phyloP scores from a whole-genome alignment of 2,797 vertebrate species.

The Denticeps clupeoides region DNA sequence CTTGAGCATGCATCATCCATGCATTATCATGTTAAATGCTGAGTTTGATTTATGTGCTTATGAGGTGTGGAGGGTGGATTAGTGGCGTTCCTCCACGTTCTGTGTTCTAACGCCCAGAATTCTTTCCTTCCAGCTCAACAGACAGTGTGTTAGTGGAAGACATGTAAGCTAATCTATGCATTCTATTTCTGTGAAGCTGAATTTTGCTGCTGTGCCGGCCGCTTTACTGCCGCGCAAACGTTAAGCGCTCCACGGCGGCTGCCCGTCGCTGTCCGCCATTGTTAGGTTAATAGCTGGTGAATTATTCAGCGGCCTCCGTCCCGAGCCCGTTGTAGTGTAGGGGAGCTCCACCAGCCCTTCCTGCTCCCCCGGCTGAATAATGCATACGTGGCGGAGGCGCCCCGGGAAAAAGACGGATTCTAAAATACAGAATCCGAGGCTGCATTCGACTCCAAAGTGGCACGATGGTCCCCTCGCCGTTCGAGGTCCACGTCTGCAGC shows the following conservation, averaged over 20 bases:
- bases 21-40: too few relatives aligned
- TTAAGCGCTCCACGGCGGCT: conserved; percentile 46
- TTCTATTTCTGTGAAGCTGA: conserved; percentile 49
- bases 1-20: too few relatives aligned
- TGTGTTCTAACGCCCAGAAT: conserved; percentile 56
- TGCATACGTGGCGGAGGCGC: too few relatives aligned
- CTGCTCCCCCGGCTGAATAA: too few relatives aligned
- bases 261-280: conserved; percentile 50
- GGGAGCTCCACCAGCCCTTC: conserved; percentile 36
- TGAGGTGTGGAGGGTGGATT: not conserved
- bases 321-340: conserved; percentile 44
- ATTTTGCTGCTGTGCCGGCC: too few relatives aligned
- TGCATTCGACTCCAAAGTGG: too few relatives aligned
- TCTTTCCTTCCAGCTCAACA: conserved; percentile 74
- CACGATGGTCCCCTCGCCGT: too few relatives aligned
- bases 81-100: conserved; percentile 6
- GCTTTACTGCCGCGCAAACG: too few relatives aligned
- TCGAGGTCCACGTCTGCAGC: too few relatives aligned
- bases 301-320: conserved; percentile 47
- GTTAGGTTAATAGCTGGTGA: conserved; percentile 53
- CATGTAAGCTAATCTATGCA: conserved; percentile 67
- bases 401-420: too few relatives aligned
- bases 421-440: too few relatives aligned
- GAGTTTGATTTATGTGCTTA: not conserved
- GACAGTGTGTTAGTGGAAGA: conserved; percentile 73